A percentile compares a stretch with the other conserved stretches of the same genome.
Conservation (phyloP, 2,113 vertebrate genomes). For the Pelvicachromis taeniatus region DNA sequence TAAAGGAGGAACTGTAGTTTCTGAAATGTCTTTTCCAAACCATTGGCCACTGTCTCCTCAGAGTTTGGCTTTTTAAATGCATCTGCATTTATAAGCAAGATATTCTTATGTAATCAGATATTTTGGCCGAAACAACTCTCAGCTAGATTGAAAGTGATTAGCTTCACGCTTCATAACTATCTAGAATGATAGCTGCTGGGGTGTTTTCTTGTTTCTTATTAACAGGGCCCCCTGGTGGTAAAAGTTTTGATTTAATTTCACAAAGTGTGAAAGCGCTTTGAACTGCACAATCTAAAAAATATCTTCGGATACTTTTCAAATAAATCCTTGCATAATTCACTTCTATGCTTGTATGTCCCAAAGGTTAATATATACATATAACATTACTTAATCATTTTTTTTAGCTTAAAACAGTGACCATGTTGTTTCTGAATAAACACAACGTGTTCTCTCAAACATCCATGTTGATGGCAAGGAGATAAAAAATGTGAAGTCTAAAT, state of each 20-base stretch:
- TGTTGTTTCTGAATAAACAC: no score
- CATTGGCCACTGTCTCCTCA: neutral
- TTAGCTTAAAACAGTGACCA: no score
- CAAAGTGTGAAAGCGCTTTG: accelerated
- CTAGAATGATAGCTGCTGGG: neutral
- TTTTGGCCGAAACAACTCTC: neutral
- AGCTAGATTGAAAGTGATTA: neutral
- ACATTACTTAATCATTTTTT: no score
- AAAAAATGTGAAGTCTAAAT: neutral
- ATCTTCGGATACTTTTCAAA: no score
- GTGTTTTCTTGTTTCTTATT: neutral
- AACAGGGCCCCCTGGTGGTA: neutral
- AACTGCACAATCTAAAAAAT: neutral
- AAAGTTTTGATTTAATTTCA: neutral
- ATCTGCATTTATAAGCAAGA: neutral
- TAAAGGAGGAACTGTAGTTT: neutral
- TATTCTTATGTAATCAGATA: neutral
- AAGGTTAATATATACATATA: no score
- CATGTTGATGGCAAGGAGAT: no score
- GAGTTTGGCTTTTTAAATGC: neutral
- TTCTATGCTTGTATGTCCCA: no score
- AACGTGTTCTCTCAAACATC: no score
- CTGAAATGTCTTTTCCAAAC: neutral
- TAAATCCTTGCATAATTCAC: no score
- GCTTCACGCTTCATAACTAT: no score